phyloP scores from a whole-genome alignment of 1,140 invertebrate genomes.

The Saccostrea cuccullata region DNA sequence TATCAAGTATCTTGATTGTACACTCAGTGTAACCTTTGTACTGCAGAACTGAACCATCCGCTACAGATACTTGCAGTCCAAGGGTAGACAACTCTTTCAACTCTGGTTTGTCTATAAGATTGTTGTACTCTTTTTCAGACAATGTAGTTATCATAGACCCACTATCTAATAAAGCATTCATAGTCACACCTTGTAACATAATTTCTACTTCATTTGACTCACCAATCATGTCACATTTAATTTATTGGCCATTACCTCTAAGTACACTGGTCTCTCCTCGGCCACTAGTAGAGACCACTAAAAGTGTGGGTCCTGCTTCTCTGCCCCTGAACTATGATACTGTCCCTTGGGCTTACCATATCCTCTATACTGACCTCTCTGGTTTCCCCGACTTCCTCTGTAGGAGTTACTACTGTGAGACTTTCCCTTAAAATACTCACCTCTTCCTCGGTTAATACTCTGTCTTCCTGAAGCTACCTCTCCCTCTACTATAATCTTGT shows the following conservation, averaged over 20 bases:
- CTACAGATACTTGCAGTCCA: not conserved
- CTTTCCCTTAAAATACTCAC: not conserved
- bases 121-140: not conserved
- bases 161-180: too few species aligned
- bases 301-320: not conserved
- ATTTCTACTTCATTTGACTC: too few species aligned
- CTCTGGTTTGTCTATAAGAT: not conserved
- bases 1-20: not conserved
- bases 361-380: too few species aligned
- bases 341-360: too few species aligned
- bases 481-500: not conserved
- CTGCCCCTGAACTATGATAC: too few species aligned
- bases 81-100: too few species aligned
- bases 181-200: too few species aligned
- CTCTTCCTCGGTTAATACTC: not conserved
- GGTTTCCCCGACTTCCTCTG: too few species aligned
- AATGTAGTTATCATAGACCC: too few species aligned
- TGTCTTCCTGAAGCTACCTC: not conserved
- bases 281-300: not conserved
- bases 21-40: not conserved
- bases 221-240: not conserved
- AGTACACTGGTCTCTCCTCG: too few species aligned
- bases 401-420: not conserved
- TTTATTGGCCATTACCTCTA: too few species aligned
- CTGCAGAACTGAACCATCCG: conserved; percentile 25